Conservation (phyloP, 92 coral and sea anemone genomes). For the Desmophyllum pertusum region DNA sequence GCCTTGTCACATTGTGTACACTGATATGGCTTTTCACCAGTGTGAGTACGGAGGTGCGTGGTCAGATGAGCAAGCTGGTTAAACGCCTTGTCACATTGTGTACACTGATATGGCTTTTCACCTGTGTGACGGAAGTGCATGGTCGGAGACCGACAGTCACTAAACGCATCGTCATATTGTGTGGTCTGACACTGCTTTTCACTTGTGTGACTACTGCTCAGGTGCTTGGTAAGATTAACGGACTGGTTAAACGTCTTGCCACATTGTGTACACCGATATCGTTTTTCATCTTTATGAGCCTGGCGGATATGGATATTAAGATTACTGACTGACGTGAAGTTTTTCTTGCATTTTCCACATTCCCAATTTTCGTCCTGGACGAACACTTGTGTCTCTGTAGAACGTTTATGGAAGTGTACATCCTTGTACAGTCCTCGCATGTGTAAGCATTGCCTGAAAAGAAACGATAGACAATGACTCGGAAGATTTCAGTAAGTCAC, state of each 20-base stretch:
- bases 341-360: not conserved
- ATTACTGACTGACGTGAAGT: not conserved
- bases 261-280: slow-evolving; percentile 56
- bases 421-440: not conserved
- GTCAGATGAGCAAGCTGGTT: slow-evolving; percentile 33
- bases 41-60: slow-evolving; percentile 52
- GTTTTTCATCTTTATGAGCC: not conserved
- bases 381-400: not conserved
- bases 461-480: not conserved
- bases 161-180: slow-evolving; percentile 37
- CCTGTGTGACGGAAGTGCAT: slow-evolving; percentile 56
- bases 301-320: not conserved
- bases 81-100: slow-evolving; percentile 62
- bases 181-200: slow-evolving; percentile 54
- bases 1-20: slow-evolving; percentile 2
- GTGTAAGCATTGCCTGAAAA: not conserved
- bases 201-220: slow-evolving; percentile 53
- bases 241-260: slow-evolving; percentile 43
- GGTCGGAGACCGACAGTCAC: not conserved
- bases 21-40: slow-evolving; percentile 50
- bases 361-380: not conserved
- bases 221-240: slow-evolving; percentile 43
- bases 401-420: not conserved
- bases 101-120: slow-evolving; percentile 54
- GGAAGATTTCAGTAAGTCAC: too few species aligned